Evolutionary conservation across 2,888 invertebrate genomes (phyloP).

Genomic region (Melolontha melolontha): DNA sequence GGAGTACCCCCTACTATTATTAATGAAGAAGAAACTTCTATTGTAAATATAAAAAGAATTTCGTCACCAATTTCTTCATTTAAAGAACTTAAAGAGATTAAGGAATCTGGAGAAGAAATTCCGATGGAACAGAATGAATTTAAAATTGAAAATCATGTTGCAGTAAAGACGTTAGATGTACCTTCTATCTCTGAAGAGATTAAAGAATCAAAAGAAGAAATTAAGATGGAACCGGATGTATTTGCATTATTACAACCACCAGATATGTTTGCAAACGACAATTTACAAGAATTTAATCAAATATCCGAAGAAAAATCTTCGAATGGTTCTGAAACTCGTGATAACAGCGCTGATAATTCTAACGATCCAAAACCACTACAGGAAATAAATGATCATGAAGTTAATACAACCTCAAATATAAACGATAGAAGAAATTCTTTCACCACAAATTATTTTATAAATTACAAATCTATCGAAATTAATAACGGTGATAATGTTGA

Average conservation of each 20-base stretch:
- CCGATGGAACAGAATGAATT: background rate
- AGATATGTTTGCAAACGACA: background rate
- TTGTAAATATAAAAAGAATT: too few species aligned
- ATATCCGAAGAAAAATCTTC: background rate
- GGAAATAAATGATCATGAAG: too few species aligned
- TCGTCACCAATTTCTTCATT: background rate
- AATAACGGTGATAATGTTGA: background rate
- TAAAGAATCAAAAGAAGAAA: background rate
- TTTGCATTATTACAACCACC: slow-evolving; percentile 4
- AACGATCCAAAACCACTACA: too few species aligned
- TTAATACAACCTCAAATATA: too few species aligned
- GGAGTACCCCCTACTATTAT: too few species aligned
- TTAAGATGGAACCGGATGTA: background rate
- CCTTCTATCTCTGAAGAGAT: too few species aligned
- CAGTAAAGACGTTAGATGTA: too few species aligned
- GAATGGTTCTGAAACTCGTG: background rate
- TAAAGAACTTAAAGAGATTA: background rate
- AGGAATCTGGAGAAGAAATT: background rate
- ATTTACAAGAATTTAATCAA: too few species aligned
- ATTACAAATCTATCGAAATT: background rate
- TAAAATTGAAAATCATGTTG: too few species aligned
- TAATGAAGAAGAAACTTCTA: too few species aligned
- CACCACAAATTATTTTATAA: background rate
- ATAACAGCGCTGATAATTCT: too few species aligned
- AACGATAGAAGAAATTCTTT: background rate